Conservation (phyloP, 2,113 vertebrate species). For the Phocoena phocoena region DNA sequence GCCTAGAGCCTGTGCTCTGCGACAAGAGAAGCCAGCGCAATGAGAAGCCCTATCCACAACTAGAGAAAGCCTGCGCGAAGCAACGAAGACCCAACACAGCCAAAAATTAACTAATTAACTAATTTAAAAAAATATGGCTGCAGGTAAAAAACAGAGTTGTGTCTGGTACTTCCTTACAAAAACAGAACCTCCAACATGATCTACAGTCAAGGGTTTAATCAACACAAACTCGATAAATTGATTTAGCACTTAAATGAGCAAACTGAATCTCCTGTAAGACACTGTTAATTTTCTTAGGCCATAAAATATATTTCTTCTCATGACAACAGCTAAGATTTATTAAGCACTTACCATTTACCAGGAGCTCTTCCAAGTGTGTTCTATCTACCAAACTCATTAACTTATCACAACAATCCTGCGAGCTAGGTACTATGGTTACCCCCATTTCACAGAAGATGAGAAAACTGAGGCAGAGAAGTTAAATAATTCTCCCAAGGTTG, state of each 20-base stretch:
- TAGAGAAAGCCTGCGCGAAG: no score
- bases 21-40: no score
- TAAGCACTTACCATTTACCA: background rate
- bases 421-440: background rate
- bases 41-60: no score
- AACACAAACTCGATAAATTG: background rate
- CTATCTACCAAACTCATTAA: background rate
- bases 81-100: no score
- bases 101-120: no score
- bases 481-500: background rate
- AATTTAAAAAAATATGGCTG: background rate
- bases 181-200: background rate
- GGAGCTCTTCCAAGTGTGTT: background rate
- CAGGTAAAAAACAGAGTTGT: background rate
- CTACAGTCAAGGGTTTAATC: background rate
- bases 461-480: background rate
- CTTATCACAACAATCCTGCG: background rate
- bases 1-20: no score
- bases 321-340: background rate
- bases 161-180: background rate
- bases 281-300: background rate
- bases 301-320: background rate
- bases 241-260: background rate
- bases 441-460: background rate
- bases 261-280: background rate